Evolutionary conservation across 2,797 vertebrate genomes (phyloP), one percentile per base, ranked within the genome.

Genomic region (Danio jaintianensis): DNA sequence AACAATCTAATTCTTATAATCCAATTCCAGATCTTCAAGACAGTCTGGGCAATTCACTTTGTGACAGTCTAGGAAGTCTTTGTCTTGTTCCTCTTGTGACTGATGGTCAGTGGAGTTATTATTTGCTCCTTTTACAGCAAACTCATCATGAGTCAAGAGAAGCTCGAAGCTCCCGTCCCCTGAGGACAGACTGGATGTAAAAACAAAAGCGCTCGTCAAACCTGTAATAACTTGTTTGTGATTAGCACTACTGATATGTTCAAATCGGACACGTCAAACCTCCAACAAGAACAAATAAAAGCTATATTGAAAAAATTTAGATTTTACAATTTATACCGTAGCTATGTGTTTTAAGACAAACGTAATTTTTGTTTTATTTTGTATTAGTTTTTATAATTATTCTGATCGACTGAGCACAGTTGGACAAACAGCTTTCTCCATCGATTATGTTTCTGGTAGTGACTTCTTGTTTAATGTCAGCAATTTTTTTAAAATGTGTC

Each of bases 1-100:
- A 78, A 47, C 29, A 4, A 20, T 61, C 8, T 42, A 50, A 78
- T 68, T 68, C 53, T 56, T 47, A 22, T 38, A 58, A 68, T 68
- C 22, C 48, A 18, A 68, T 78, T 78, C 42, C 52, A 48, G 66
- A 69, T 69, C n/a, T 58, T 50, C 43, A 38, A 69, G 53, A 59
- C 29, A 40, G 40, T 68, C 64, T 59, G 75, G 52, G 11, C n/a
- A 68, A 67, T 45, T 78, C 55, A 50, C 66, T 22, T 61, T n/a
- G n/a, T n/a, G n/a, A n/a, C n/a, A n/a, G n/a, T 50, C 16, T 29
- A 59, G n/a, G 22, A 68, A 61, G 12, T 16, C 40, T 55, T 76
- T 66, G 48, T 67, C 42, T 61, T 42, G 36, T 78, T 78, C 66
- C 10, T 78, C 43, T 62, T 69, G 53, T 78, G n/a, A 59, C 36